Conservation (phyloP, 1,140 invertebrate species). For the Cyclina sinensis region DNA sequence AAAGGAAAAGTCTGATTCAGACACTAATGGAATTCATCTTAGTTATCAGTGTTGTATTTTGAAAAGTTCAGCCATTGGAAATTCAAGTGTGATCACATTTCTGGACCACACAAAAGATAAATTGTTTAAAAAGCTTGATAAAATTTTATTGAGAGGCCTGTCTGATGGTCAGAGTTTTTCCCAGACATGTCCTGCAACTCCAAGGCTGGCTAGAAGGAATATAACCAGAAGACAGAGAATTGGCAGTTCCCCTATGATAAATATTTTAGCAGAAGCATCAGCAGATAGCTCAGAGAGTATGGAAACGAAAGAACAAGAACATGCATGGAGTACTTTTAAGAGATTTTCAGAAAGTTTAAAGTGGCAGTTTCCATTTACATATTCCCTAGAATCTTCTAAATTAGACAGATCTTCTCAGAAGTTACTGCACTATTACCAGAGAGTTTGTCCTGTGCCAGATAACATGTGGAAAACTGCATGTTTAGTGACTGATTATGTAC, state of each 20-base stretch:
- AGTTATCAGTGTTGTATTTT: conserved; percentile 11
- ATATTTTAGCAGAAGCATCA: background rate
- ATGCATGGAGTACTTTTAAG: conserved; percentile 61
- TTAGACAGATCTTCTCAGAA: conserved; percentile 50
- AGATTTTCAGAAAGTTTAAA: conserved; percentile 32
- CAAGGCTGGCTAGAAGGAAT: conserved; percentile 27
- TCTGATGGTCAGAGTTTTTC: conserved; percentile 16
- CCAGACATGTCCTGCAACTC: conserved; percentile 33
- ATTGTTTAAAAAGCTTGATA: conserved; percentile 56
- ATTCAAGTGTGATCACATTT: background rate
- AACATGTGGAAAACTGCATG: conserved; percentile 71
- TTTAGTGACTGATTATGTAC: conserved; percentile 76
- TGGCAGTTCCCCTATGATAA: conserved; percentile 55
- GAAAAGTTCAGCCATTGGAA: background rate
- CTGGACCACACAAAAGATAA: conserved; percentile 37
- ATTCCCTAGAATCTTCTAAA: background rate
- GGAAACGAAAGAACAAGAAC: conserved; percentile 16
- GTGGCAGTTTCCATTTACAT: conserved; percentile 6
- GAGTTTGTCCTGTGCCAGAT: conserved; percentile 69
- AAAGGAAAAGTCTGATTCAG: background rate
- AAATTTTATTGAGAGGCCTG: conserved; percentile 18
- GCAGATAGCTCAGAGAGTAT: background rate
- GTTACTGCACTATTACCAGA: conserved; percentile 73
- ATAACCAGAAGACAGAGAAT: conserved; percentile 32
- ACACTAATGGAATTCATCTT: background rate